Conservation (phyloP, 2,888 invertebrate species). For the Eremobia ochroleuca region DNA sequence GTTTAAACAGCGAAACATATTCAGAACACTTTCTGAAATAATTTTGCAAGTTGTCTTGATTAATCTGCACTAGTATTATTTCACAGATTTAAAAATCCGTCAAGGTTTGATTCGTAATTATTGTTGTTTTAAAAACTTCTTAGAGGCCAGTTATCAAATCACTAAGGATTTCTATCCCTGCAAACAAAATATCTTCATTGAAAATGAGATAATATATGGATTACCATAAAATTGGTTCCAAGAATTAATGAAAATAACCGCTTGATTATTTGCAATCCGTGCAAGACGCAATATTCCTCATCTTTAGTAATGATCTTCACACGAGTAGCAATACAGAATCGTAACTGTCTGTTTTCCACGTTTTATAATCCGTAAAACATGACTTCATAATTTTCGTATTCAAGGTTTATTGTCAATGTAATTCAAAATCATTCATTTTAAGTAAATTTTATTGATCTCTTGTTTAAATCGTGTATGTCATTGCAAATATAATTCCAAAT, state of each 20-base stretch:
- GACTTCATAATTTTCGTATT: slow-evolving; percentile 21
- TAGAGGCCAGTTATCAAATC: slow-evolving; percentile 4
- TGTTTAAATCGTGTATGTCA: neutral
- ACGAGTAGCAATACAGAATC: neutral
- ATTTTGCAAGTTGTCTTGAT: slow-evolving; percentile 21
- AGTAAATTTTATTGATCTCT: neutral
- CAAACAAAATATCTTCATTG: slow-evolving; percentile 7
- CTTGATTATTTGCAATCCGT: neutral
- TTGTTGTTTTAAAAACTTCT: neutral
- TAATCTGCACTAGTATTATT: neutral
- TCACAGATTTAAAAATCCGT: neutral
- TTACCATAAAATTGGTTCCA: neutral
- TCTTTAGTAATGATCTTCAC: neutral
- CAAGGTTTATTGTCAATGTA: neutral
- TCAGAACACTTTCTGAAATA: slow-evolving; percentile 18
- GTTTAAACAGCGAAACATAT: neutral
- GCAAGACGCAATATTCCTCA: slow-evolving; percentile 5
- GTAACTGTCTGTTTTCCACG: neutral
- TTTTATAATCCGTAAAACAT: slow-evolving; percentile 9
- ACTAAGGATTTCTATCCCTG: neutral
- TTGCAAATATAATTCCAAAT: neutral
- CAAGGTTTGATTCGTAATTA: neutral
- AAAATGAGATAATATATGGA: neutral
- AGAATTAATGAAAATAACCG: slow-evolving; percentile 1
- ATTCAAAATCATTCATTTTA: slow-evolving; percentile 4